Evolutionary conservation across 1,140 invertebrate species (phyloP), one percentile per base, ranked within the genome.

Genomic region (Aphaenogaster floridana): DNA sequence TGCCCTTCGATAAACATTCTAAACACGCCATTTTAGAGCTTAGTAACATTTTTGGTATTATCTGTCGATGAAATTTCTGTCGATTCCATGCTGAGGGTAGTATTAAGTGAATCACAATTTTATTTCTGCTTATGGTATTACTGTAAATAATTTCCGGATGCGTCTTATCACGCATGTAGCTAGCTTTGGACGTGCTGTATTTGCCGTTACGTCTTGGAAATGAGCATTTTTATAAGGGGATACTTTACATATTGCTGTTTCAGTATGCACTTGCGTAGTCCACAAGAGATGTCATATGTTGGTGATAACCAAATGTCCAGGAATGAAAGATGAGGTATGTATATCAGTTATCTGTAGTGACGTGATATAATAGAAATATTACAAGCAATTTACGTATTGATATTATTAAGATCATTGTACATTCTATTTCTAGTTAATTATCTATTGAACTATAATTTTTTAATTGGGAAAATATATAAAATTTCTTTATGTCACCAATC

Each of bases 231-330:
- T 71, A 63, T 7, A 85, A 83, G 77, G 28, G 57, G 42, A 66
- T 42, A 76, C 71, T 59, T 63, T 52, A 87, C 50, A 17, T 89
- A 57, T 74, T 85, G 91, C 83, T 93, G 95, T 96, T 97, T 91
- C 96, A 98, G 99, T 99, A 92, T 99, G 99, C 95, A 99, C 99
- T 54, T 99, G 98, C 96, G 99, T 99, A 92, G 99, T 99, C 91
- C 99, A 99, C 96, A 99, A 99, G 95, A 96, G 99, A 94, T 99
- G 99, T 95, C 99, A 99, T 96, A 97, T 98, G 90, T 97, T 97
- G 72, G 98, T 99, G 77, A 98, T 99, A 89, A 99, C 98, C 88
- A 98, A 98, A 96, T 99, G 98, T 96, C 99, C 99, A 66, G 98
- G 99, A 86, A 98, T 99, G 97, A 98, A 98, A 95, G 98, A 98